phyloP scores from a whole-genome alignment of 2,797 vertebrate species.

The Sebastolobus alascanus region DNA sequence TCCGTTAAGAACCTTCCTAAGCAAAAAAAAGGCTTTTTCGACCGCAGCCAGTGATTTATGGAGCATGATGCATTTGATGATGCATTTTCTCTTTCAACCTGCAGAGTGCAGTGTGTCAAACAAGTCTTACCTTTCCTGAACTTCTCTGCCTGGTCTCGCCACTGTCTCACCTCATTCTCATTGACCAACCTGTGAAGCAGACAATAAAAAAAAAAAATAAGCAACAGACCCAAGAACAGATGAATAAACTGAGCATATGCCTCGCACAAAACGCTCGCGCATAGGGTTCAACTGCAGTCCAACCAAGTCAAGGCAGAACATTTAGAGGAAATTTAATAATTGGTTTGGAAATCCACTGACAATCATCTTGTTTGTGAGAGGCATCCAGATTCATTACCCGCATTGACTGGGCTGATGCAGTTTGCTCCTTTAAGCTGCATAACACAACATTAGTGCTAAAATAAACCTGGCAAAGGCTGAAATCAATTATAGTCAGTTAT shows the following conservation, averaged over 20 bases:
- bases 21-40: too few species aligned
- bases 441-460: constrained; percentile 50
- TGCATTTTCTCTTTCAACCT: constrained; percentile 31
- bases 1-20: too few species aligned
- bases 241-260: not conserved
- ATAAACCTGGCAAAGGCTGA: constrained; percentile 30
- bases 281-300: constrained; percentile 34
- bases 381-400: constrained; percentile 11
- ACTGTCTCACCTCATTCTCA: constrained; percentile 97
- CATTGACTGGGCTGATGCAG: constrained; percentile 53
- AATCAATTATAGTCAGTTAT: constrained; percentile 20
- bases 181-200: constrained; percentile 92
- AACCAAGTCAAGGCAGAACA: constrained; percentile 46
- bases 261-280: not conserved
- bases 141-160: constrained; percentile 97
- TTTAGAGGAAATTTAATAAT: constrained; percentile 26
- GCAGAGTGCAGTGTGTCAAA: constrained; percentile 41
- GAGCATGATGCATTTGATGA: not conserved
- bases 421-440: constrained; percentile 41
- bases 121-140: constrained; percentile 93
- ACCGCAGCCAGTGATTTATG: too few species aligned
- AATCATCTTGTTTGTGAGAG: constrained; percentile 15
- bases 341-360: constrained; percentile 4
- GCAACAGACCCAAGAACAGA: not conserved
- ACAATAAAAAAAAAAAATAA: constrained; percentile 2